Evolutionary conservation across 2,113 vertebrate species (phyloP).

Genomic region (Scartelaos histophorus): DNA sequence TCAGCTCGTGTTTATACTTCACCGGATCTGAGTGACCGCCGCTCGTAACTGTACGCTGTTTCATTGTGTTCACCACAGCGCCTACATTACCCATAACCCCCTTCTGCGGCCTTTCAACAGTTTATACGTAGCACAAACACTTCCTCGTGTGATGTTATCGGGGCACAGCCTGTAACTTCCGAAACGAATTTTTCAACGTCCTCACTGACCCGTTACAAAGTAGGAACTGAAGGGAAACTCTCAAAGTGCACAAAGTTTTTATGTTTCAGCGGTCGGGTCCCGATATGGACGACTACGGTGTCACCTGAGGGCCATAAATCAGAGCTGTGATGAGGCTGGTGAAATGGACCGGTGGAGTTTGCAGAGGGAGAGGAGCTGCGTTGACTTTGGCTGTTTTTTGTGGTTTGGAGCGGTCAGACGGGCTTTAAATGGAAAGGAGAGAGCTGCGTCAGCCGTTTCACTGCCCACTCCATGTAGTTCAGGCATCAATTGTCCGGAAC

Average conservation of each 20-base stretch:
- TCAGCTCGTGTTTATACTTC: constrained; percentile 47
- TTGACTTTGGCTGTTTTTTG: constrained; percentile 41
- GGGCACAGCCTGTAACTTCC: neutral
- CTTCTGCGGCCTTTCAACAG: constrained; percentile 23
- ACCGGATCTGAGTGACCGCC: constrained; percentile 34
- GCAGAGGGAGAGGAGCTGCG: constrained; percentile 27
- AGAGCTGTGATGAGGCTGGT: constrained; percentile 66
- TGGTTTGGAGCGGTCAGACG: constrained; percentile 59
- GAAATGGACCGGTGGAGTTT: constrained; percentile 49
- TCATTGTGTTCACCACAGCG: constrained; percentile 34
- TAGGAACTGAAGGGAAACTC: constrained; percentile 34
- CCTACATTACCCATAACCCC: constrained; percentile 19
- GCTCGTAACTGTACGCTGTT: constrained; percentile 38
- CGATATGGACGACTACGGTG: constrained; percentile 46
- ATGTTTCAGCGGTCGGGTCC: constrained; percentile 53
- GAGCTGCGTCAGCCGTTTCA: constrained; percentile 41
- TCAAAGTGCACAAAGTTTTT: constrained; percentile 40
- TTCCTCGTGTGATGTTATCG: constrained; percentile 11
- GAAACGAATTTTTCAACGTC: neutral
- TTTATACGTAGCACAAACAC: constrained; percentile 58
- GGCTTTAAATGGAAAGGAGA: constrained; percentile 10
- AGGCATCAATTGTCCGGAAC: constrained; percentile 14
- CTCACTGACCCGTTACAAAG: constrained; percentile 6
- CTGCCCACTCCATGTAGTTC: constrained; percentile 20
- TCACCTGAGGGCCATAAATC: constrained; percentile 69